A percentile compares a stretch with the other conserved stretches of the same genome.
These are phyloP conservation scores for Tetragonula carbonaria DNA, from an alignment of 2,888 invertebrate genomes.

Conservation along the genomic window DNA sequence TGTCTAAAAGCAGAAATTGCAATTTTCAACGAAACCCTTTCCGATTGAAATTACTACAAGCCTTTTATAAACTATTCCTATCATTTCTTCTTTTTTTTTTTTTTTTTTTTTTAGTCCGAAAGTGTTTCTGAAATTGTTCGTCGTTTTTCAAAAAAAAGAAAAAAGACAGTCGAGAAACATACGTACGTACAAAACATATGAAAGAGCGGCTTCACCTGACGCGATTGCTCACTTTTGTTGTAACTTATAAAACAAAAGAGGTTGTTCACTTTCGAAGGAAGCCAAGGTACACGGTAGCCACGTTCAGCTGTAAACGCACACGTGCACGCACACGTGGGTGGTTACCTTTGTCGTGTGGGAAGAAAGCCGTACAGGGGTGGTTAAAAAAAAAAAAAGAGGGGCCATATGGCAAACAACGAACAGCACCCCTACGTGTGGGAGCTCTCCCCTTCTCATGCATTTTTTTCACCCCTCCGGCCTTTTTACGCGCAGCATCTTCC, in stretches of 20 bases:
- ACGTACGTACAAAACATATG: too few relatives aligned
- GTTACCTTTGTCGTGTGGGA: slow-evolving; percentile 65
- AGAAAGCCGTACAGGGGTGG: slow-evolving; percentile 68
- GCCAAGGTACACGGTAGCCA: not conserved
- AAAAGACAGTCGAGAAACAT: not conserved
- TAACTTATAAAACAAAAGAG: slow-evolving; percentile 25
- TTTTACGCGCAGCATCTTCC: slow-evolving; percentile 66
- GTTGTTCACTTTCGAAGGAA: slow-evolving; percentile 54
- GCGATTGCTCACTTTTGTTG: slow-evolving; percentile 35
- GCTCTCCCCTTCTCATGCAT: slow-evolving; percentile 73
- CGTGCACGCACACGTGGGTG: slow-evolving; percentile 54
- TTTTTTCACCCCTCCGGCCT: slow-evolving; percentile 48
- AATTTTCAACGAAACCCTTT: slow-evolving; percentile 4
- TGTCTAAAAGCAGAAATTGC: slow-evolving; percentile 12
- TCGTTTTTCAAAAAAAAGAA: not conserved
- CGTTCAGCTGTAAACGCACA: slow-evolving; percentile 39
- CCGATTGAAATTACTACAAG: not conserved
- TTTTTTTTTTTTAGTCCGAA: not conserved
- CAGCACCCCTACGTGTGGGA: slow-evolving; percentile 74
- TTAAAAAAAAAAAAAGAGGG: slow-evolving; percentile 74
- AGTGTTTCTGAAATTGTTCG: not conserved
- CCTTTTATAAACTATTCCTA: not conserved
- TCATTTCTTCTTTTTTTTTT: too few relatives aligned
- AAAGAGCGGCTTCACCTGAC: slow-evolving; percentile 30
- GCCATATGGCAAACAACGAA: slow-evolving; percentile 80